A percentile compares a stretch with the other conserved stretches of the same genome.
phyloP scores from a whole-genome alignment of 64 coral and sea anemone genomes.

The Montipora capricornis region DNA sequence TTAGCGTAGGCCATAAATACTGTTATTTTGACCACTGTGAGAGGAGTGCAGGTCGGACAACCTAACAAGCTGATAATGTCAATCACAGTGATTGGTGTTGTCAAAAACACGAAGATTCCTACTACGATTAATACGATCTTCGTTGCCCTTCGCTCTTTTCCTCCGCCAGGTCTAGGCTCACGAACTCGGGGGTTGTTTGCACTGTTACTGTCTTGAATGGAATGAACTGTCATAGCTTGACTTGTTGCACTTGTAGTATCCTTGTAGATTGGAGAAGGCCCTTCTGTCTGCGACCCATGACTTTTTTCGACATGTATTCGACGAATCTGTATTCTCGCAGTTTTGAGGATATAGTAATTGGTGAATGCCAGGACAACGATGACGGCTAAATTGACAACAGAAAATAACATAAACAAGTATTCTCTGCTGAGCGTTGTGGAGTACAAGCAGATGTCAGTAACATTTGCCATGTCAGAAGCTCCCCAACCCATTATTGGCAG shows the following conservation, averaged over 20 bases:
- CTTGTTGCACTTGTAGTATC: neutral
- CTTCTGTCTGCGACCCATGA: neutral
- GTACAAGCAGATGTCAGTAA: constrained; percentile 80
- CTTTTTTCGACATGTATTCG: constrained; percentile 51
- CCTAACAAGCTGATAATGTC: constrained; percentile 67
- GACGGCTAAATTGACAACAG: constrained; percentile 84
- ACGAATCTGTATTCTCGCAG: constrained; percentile 79
- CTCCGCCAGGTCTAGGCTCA: neutral
- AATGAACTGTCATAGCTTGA: neutral
- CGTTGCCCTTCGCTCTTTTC: constrained; percentile 47
- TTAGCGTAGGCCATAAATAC: constrained; percentile 70
- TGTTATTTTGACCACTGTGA: constrained; percentile 60
- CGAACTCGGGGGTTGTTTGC: neutral
- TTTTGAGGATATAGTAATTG: constrained; percentile 85
- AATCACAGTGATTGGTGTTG: constrained; percentile 78
- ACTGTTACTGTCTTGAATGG: neutral
- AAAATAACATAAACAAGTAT: constrained; percentile 81
- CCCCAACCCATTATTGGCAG: constrained; percentile 84
- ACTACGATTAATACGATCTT: constrained; percentile 72
- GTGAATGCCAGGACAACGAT: constrained; percentile 69
- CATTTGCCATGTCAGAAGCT: constrained; percentile 6
- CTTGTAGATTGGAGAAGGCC: constrained; percentile 8
- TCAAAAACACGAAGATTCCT: constrained; percentile 65
- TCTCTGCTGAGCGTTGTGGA: constrained; percentile 74
- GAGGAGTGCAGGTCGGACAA: constrained; percentile 32